Evolutionary conservation across 2,113 vertebrate species (phyloP).

Genomic region (Okapia johnstoni): DNA sequence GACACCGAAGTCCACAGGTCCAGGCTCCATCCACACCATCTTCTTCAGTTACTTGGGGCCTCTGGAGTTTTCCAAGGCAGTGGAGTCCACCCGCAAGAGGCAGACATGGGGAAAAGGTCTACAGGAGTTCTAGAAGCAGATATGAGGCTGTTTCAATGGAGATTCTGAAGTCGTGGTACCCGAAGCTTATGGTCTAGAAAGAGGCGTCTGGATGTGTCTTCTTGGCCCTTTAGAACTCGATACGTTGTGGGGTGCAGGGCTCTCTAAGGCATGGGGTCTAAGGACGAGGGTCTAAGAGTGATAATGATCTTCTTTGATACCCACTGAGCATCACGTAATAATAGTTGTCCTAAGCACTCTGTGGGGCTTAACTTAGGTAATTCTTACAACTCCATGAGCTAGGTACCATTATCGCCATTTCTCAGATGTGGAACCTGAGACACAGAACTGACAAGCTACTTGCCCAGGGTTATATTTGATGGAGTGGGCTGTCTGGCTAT

Average conservation of each 20-base stretch:
- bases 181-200: not conserved
- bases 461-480: not conserved
- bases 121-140: not conserved
- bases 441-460: not conserved
- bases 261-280: not conserved
- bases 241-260: not conserved
- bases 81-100: not conserved
- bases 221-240: not conserved
- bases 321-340: fast-evolving
- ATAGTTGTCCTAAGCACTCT: not conserved
- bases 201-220: not conserved
- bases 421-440: not conserved
- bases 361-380: not conserved
- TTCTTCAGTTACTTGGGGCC: not conserved
- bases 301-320: not conserved
- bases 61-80: not conserved
- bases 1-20: not conserved
- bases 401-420: fast-evolving
- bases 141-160: not conserved
- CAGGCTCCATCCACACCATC: not conserved
- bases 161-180: not conserved
- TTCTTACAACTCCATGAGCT: not conserved
- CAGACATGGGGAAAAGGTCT: not conserved
- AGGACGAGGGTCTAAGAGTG: not conserved
- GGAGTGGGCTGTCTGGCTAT: not conserved